Evolutionary conservation across 2,113 vertebrate genomes (phyloP), one percentile per base, ranked within the genome.

Genomic region (Capra hircus): DNA sequence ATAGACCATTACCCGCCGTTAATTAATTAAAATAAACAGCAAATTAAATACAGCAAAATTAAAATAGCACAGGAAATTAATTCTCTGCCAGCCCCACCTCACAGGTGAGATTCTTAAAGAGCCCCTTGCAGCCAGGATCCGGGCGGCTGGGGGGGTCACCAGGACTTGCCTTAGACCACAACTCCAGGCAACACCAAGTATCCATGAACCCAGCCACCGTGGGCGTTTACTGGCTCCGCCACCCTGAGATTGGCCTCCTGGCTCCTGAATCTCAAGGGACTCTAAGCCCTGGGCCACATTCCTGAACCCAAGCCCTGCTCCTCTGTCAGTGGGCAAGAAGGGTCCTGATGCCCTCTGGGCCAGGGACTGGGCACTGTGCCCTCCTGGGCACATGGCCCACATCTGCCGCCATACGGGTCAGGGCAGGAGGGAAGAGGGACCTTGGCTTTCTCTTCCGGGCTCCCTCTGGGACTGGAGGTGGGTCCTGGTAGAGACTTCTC

Each of bases 21-120:
- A 99, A 99, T 99, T 99, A 99, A 99, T 99, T 99, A 99, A 99
- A 99, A 99, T 99, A 99, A 99, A 99, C 98, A 99, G 98, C 99
- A 99, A 99, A 99, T 99, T 99, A 99, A 99, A 98, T 99, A 99
- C 99, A 99, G 99, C 98, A 99, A 99, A 99, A 99, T 99, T 99
- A 99, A 99, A 99, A 99, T 99, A 99, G 99, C 98, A 98, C 99
- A 98, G 99, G 99, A 99, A 99, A 99, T 99, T 99, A 99, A 99
- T 99, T 99, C 98, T 98, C 98, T 98, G 97, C 98, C 98, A 98
- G 98, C 98, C 98, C 99, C 98, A 99, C 99, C 99, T 99, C 98
- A 98, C 98, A 99, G 98, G 98, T 98, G 98, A 98, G 99, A 98
- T 98, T 97, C 98, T 99, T 99, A 98, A 99, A 98, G 97, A 97